Base-by-base conservation (phyloP, 2,888 invertebrate species). In the Nomada fucata region DNA sequence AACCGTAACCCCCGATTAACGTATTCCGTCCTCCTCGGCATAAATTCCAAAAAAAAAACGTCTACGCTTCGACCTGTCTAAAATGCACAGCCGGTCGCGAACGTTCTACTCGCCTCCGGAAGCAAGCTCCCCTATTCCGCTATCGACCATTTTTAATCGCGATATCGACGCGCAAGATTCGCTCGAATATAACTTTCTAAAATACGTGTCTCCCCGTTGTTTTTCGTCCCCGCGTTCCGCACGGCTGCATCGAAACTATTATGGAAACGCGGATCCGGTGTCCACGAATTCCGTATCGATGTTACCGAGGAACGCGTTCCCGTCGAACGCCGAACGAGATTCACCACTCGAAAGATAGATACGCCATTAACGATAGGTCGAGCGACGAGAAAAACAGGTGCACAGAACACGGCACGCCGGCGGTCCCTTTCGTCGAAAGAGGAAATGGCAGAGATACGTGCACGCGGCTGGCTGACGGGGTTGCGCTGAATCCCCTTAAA, bases 401-500 rank as follows among this genome's bases (percentile, higher is more conserved):
- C 47, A 47, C 15, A 15, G 11, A 47, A 15, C 15, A 15, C 26
- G 57, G 20, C 3, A 4, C 23, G 23, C 18, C 15, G 57, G 52
- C 71, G 73, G 75, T 60, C 63, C 74, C 76, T 80, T 77, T 60
- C 52, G 47, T 79, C 77, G 79, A 68, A 29, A 29, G 42, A 75
- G 76, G 82, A 84, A 87, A 76, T 82, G 76, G 60, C 67, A 57
- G 70, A 79, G 78, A 76, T 72, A 80, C 72, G 87, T 90, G 88
- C 86, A 87, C 69, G 79, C 74, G 79, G 61, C 64, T 63, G 76
- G 60, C 63, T 61, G 82, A 63, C 79, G 75, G 75, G 59, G 60
- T 57, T 53, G 57, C 53, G 80, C 69, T 81, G 83, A 78, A 86
- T 67, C 86, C 84, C 84, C 88, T 91, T 90, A 90, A 91, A 91